Base-by-base conservation (phyloP, 2,113 vertebrate species). In the Melanocharis versteri region DNA sequence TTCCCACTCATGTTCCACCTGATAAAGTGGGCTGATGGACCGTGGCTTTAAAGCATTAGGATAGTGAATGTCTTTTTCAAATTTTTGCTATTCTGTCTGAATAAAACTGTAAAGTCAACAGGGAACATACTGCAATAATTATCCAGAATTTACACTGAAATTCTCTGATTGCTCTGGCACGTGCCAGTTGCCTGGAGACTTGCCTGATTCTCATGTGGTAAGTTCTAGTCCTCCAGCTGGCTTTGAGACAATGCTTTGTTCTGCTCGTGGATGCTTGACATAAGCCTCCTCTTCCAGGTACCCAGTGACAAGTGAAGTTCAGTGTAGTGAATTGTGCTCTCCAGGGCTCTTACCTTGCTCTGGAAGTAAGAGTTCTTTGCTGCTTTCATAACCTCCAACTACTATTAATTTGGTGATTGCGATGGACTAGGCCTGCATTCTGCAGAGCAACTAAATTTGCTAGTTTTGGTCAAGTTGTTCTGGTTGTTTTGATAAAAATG, bases 191-290 rank as follows among this genome's bases (percentile, higher is more conserved):
- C 68, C 44, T 91, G 57, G 53, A 87, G 33, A 35, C 47, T 89
- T 85, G 48, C 33, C 28, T 1, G 0, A 2, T 62, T 47, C 48
- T 72, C 40, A 3, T 1, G 2, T 71, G 35, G 26, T 60, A n/a
- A 57, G 8, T 78, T 35, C 24, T 62, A 24, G 42, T 58, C 35
- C 69, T 84, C 51, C 64, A 45, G 26, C 37, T 89, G 69, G 42
- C 47, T 66, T 81, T 69, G 53, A 90, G 51, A 39, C 47, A 40
- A 15, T 31, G 50, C 37, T 66, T 69, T 57, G 39, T 51, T 70
- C 56, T 89, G n/a, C 26, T 45, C 0, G 0, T 66, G 48, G 44
- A 13, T 20, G 11, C 33, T 58, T 69, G 47, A 18, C 12, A 4
- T 23, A 16, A 87, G 22, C 50, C 31, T 60, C 37, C 47, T 15